Evolutionary conservation across 2,797 vertebrate species (phyloP).

Genomic region (Micropoecilia bifurca): DNA sequence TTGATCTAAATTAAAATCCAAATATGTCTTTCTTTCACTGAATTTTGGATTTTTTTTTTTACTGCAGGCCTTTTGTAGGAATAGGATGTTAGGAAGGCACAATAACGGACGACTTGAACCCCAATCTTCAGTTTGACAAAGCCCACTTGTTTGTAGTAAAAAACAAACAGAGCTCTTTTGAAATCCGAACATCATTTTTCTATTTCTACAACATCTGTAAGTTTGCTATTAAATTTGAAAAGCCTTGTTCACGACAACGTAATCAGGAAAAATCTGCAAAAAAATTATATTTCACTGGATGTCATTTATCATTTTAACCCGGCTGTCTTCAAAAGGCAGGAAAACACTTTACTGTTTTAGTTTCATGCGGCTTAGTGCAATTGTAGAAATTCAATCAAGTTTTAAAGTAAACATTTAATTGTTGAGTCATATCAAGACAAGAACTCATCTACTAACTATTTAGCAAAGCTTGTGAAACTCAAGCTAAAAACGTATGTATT

Average conservation of each 20-base stretch:
- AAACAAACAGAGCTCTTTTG: neutral
- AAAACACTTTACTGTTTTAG: neutral
- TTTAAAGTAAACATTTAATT: neutral
- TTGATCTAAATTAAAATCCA: neutral
- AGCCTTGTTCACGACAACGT: neutral
- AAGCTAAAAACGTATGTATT: neutral
- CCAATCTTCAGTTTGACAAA: neutral
- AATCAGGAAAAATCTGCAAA: neutral
- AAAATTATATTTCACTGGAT: neutral
- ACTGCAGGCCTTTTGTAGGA: neutral
- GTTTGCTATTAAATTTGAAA: neutral
- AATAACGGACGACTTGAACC: neutral
- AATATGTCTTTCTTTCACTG: neutral
- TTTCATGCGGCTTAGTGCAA: neutral
- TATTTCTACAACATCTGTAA: neutral
- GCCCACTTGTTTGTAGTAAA: too few relatives aligned
- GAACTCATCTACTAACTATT: neutral
- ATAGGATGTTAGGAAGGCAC: neutral
- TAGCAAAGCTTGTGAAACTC: neutral
- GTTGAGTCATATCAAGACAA: neutral
- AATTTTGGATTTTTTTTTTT: neutral
- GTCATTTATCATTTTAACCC: neutral
- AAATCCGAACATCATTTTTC: neutral
- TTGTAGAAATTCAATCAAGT: neutral
- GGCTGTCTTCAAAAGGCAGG: neutral